Conservation (phyloP, 2,113 vertebrate species). For the Macrotus californicus region DNA sequence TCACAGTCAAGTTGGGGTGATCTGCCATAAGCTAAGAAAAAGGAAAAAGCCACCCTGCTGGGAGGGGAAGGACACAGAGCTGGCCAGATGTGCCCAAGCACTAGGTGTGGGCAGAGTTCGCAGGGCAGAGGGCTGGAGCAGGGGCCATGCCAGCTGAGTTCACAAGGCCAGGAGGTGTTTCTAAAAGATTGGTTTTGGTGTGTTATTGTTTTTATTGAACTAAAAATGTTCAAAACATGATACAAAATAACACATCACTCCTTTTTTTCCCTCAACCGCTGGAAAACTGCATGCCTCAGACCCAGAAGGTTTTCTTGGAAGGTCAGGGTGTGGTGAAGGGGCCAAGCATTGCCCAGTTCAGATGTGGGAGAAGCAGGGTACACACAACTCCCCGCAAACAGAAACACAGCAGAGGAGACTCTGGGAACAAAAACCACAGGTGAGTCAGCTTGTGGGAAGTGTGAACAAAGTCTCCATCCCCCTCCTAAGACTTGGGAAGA, state of each 20-base stretch:
- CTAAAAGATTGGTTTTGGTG: neutral
- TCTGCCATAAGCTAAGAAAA: neutral
- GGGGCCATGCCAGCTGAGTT: rapidly evolving
- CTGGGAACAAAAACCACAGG: constrained; percentile 61
- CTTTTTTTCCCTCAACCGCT: neutral
- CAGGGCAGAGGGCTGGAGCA: rapidly evolving
- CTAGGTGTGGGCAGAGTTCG: rapidly evolving
- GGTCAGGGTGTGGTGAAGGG: neutral
- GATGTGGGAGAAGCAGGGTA: neutral
- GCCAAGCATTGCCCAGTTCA: neutral
- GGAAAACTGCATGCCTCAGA: neutral
- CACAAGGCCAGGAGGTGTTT: neutral
- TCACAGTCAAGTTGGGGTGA: neutral
- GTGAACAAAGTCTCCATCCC: neutral
- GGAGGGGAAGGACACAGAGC: neutral
- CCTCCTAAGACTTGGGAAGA: neutral
- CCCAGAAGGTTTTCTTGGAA: constrained; percentile 4
- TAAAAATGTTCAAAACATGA: neutral
- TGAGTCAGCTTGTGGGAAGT: constrained; percentile 43
- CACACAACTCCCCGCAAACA: neutral
- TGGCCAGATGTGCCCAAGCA: rapidly evolving
- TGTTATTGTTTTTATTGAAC: neutral
- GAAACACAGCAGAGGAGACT: constrained; percentile 18
- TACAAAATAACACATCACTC: neutral
- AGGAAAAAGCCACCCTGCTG: neutral